These are phyloP conservation scores for Pelobates fuscus DNA, from an alignment of 2,113 vertebrate species.

Conservation along the genomic window DNA sequence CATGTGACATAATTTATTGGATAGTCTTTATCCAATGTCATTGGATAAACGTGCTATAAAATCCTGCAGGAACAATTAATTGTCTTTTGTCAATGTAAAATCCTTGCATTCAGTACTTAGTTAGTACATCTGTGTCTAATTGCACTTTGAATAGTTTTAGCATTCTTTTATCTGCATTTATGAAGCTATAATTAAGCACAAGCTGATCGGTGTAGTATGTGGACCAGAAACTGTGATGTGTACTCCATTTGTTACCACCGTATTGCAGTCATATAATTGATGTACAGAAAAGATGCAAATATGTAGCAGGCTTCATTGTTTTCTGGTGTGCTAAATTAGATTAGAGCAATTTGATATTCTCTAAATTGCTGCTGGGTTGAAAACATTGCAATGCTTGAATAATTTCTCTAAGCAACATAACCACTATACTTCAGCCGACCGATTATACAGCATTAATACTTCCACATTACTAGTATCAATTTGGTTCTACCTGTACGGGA, in stretches of 20 bases:
- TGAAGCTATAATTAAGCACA: conserved; percentile 4
- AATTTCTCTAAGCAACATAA: too few relatives aligned
- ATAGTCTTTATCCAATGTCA: background rate
- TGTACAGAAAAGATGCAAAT: background rate
- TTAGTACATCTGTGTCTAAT: background rate
- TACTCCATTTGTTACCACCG: too few relatives aligned
- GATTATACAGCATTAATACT: too few relatives aligned
- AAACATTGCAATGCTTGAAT: too few relatives aligned
- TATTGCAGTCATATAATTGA: too few relatives aligned
- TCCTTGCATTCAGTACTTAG: background rate
- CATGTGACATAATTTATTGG: background rate
- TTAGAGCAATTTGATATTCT: too few relatives aligned
- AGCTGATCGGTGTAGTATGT: too few relatives aligned
- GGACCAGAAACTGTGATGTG: too few relatives aligned
- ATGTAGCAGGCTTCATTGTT: conserved; percentile 30
- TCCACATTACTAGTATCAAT: too few relatives aligned
- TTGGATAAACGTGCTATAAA: background rate
- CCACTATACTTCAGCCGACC: too few relatives aligned
- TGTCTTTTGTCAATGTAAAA: background rate
- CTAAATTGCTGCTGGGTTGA: background rate
- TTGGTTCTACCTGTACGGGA: too few relatives aligned
- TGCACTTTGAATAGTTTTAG: background rate
- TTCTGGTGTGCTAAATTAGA: background rate
- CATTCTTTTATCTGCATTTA: background rate
- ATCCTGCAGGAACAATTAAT: too few relatives aligned